Conservation (phyloP, 2,797 vertebrate species). For the Australoheros facetus region DNA sequence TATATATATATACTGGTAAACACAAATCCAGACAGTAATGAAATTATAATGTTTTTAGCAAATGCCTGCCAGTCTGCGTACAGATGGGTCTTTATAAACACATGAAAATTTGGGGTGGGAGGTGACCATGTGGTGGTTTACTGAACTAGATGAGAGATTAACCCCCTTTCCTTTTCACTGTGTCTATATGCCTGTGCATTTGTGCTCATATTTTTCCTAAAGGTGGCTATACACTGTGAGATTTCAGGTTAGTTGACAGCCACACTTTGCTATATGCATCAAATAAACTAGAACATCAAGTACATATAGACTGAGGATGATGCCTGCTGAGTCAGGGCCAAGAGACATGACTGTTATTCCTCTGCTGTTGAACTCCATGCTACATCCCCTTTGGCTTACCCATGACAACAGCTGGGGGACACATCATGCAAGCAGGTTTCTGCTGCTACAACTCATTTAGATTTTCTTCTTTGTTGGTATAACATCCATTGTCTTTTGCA, state of each 20-base stretch:
- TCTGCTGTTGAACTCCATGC: background rate
- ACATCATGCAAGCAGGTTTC: background rate
- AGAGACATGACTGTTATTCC: background rate
- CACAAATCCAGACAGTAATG: background rate
- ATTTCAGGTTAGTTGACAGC: background rate
- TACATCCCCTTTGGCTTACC: background rate
- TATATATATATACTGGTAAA: background rate
- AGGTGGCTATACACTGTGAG: background rate
- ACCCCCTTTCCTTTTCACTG: background rate
- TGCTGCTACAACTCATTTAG: background rate
- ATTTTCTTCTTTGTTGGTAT: background rate
- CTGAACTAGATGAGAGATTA: conserved; percentile 44
- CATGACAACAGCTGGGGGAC: background rate
- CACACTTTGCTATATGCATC: background rate
- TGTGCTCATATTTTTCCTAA: background rate
- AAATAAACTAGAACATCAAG: background rate
- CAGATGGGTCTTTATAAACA: conserved; percentile 46
- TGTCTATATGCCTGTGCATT: conserved; percentile 16
- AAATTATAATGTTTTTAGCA: conserved; percentile 4
- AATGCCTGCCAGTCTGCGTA: conserved; percentile 13
- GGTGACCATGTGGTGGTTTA: conserved; percentile 61
- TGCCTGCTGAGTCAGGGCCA: background rate
- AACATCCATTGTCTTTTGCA: background rate
- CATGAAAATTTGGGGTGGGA: conserved; percentile 33
- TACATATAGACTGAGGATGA: background rate